Percentiles rank a stretch among this genome's conserved stretches.
These are phyloP conservation scores for Camponotus floridanus DNA, from an alignment of 1,140 invertebrate genomes.

Conservation along the genomic window DNA sequence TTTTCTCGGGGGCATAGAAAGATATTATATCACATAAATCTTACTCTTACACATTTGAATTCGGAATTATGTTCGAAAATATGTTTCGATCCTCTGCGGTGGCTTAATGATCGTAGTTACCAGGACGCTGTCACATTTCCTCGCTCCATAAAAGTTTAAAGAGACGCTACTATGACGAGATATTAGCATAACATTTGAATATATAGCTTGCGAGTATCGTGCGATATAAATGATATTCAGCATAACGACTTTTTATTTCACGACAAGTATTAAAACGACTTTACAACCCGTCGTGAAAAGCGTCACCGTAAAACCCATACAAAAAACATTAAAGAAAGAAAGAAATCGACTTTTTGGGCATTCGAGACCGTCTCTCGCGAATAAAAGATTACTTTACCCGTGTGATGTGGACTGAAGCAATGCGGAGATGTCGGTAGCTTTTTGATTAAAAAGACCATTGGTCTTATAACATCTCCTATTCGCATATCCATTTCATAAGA, in stretches of 20 bases:
- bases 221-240: slow-evolving; percentile 16
- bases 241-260: neutral
- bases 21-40: slow-evolving; percentile 46
- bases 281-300: slow-evolving; percentile 6
- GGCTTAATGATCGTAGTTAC: slow-evolving; percentile 23
- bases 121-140: neutral
- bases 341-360: neutral
- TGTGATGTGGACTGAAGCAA: slow-evolving; percentile 8
- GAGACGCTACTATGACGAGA: neutral
- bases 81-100: slow-evolving; percentile 1
- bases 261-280: slow-evolving; percentile 12
- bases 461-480: neutral
- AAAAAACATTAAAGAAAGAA: neutral
- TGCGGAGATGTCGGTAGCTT: neutral
- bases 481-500: slow-evolving; percentile 39
- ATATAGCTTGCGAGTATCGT: neutral
- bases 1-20: neutral
- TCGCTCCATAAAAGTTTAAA: slow-evolving; percentile 19
- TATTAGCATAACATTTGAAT: slow-evolving; percentile 33
- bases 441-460: slow-evolving; percentile 49
- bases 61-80: slow-evolving; percentile 29
- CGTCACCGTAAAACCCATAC: neutral
- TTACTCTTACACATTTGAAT: slow-evolving; percentile 6
- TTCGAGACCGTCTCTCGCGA: neutral
- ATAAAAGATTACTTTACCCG: slow-evolving; percentile 48